These are phyloP conservation scores for Neofelis nebulosa DNA, from an alignment of 2,113 vertebrate species.

Conservation along the genomic window DNA sequence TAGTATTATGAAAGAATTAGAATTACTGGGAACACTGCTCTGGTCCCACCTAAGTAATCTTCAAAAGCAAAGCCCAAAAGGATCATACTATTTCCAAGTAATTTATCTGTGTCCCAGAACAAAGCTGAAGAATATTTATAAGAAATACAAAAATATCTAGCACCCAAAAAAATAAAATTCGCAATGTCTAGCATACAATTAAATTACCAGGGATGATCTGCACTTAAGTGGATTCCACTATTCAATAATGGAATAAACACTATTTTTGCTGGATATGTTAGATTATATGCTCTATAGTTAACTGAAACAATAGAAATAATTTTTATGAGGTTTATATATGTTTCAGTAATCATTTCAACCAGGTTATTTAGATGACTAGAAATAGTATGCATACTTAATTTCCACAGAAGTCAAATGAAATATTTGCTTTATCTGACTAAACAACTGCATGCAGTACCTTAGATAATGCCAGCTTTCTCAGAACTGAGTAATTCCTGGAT, in stretches of 20 bases:
- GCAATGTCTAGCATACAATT: not conserved
- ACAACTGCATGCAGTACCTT: not conserved
- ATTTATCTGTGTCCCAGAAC: not conserved
- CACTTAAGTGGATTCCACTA: not conserved
- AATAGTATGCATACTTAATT: not conserved
- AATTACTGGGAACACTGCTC: not conserved
- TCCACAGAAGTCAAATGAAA: constrained; percentile 34
- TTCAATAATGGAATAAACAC: not conserved
- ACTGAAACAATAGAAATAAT: not conserved
- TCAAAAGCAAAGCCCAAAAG: not conserved
- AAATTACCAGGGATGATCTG: not conserved
- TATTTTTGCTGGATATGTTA: not conserved
- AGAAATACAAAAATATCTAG: not conserved
- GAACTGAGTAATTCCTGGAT: not conserved
- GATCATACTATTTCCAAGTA: not conserved
- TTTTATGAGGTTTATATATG: not conserved
- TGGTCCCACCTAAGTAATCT: not conserved
- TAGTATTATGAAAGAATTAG: not conserved
- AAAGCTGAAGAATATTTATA: not conserved
- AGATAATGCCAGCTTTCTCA: not conserved
- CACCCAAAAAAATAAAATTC: not conserved
- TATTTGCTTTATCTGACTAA: constrained; percentile 40
- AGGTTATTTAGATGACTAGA: constrained; percentile 14
- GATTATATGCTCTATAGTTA: not conserved
- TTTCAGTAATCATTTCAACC: constrained; percentile 6